A percentile compares a stretch with the other conserved stretches of the same genome.
Conservation (phyloP, 2,888 invertebrate species). For the Azorinus chamasolen region DNA sequence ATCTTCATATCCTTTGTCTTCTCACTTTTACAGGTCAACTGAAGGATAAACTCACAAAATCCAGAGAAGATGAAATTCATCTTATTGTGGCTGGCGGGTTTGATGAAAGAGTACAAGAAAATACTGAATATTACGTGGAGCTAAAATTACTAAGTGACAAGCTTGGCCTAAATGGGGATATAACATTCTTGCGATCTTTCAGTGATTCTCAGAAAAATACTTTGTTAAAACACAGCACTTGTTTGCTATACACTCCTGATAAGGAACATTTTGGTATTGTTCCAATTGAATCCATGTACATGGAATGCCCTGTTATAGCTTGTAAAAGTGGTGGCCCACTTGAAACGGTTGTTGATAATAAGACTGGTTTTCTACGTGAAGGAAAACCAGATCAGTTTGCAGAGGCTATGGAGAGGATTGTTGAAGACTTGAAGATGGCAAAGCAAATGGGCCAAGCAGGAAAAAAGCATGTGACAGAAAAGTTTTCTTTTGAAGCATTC, state of each 20-base stretch:
- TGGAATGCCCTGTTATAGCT: constrained; percentile 96
- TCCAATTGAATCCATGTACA: constrained; percentile 99
- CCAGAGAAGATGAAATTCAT: constrained; percentile 88
- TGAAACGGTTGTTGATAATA: constrained; percentile 91
- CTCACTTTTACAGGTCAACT: constrained; percentile 70
- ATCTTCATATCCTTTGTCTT: background rate
- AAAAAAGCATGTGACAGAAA: constrained; percentile 90
- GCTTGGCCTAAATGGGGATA: constrained; percentile 88
- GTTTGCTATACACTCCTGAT: constrained; percentile 97
- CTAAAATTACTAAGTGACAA: constrained; percentile 89
- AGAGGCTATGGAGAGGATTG: constrained; percentile 91
- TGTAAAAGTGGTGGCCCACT: constrained; percentile 98
- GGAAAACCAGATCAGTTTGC: constrained; percentile 91
- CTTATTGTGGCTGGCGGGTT: constrained; percentile 98
- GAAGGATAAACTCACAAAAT: constrained; percentile 55
- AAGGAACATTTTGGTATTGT: constrained; percentile 99
- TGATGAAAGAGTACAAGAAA: constrained; percentile 95
- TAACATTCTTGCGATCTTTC: constrained; percentile 95
- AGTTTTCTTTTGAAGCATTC: constrained; percentile 95
- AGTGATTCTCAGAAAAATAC: constrained; percentile 94
- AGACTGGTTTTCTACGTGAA: constrained; percentile 86
- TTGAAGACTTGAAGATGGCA: constrained; percentile 89
- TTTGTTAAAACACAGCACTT: constrained; percentile 92
- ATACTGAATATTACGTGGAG: constrained; percentile 94
- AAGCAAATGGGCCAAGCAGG: constrained; percentile 92